Evolutionary conservation across 1,140 invertebrate species (phyloP), one percentile per base, ranked within the genome.

Genomic region (Papilio glaucus): DNA sequence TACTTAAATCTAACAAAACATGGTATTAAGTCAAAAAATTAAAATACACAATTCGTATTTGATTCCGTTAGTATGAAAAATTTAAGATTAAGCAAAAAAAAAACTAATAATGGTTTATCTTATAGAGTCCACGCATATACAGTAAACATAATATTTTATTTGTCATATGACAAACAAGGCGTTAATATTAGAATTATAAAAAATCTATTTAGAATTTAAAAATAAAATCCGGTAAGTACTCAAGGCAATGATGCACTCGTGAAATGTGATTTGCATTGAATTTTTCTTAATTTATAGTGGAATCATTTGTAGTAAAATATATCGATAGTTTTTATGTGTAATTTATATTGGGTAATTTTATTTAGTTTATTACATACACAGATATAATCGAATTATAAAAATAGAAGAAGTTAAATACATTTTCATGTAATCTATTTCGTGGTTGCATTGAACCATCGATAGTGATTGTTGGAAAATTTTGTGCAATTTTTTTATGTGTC

Each of bases 1-100:
- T 69, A 69, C 67, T 69, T 68, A 26, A 72, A 21, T 18, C 49
- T 42, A 63, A 72, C n/a, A 26, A 71, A 38, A 61, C 21, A 42
- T 21, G 29, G 18, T 41, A 71, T 61, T 39, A 29, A 57, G 0
- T 38, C 29, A 71, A 57, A 18, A 15, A 26, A 41, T 18, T 33
- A 72, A 61, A 61, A 72, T 3, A 45, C 71, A 15, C 39, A 33
- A 71, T 53, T 53, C n/a, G 13, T 26, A 42, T 45, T 4, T n/a
- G 4, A 68, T 42, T 41, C 12, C 63, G 29, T 68, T 12, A 69
- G 33, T 18, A 9, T 45, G 45, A 42, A 15, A 29, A 0, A 21
- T 42, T 67, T 39, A 13, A 37, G 15, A 18, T 61, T 1, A 29
- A 26, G 24, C 7, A 33, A 33, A 13, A 41, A 12, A 57, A 4